These are phyloP conservation scores for Hormaphis cornu DNA, from an alignment of 1,140 invertebrate genomes.

Conservation along the genomic window DNA sequence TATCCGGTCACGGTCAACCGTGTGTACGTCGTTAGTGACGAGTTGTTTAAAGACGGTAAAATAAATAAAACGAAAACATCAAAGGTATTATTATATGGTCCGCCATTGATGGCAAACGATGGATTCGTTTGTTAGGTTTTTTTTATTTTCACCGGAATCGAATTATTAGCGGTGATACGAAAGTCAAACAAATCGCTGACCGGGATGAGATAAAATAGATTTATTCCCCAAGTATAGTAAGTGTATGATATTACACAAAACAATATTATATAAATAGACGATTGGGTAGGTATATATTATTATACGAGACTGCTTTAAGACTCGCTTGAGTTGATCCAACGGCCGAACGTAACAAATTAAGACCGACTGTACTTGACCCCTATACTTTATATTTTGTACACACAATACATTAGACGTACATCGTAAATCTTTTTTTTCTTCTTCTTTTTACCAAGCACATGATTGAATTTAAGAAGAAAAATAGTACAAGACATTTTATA, in stretches of 20 bases:
- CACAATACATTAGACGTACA: not conserved
- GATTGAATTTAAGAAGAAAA: conserved; percentile 13
- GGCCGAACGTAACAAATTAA: not conserved
- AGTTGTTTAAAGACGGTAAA: not conserved
- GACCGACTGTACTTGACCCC: not conserved
- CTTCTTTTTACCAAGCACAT: not conserved
- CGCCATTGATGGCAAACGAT: too few species aligned
- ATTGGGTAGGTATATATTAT: not conserved
- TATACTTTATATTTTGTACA: too few species aligned
- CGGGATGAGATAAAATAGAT: not conserved
- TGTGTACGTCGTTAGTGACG: conserved; percentile 2
- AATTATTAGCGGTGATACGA: conserved; percentile 1
- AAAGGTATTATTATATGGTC: too few species aligned
- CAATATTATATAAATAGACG: not conserved
- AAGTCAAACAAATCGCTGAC: conserved; percentile 7
- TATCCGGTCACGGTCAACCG: not conserved
- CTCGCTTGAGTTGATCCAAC: not conserved
- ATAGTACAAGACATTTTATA: too few species aligned
- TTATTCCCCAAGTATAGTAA: too few species aligned
- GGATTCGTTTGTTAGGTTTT: not conserved
- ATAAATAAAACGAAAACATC: conserved; percentile 14
- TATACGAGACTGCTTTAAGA: not conserved
- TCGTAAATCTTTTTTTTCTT: not conserved
- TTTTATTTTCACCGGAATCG: not conserved
- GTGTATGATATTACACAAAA: too few species aligned